phyloP scores from a whole-genome alignment of 2,113 vertebrate genomes.

The human (Homo sapiens) region GRCh38 chr5:162303001-162303500 shows the following conservation, averaged over 20 bases:
- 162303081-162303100: not conserved
- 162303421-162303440: not conserved
- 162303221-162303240: not conserved
- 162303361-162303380: not conserved
- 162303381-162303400: not conserved
- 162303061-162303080: not conserved
- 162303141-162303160: not conserved
- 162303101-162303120: not conserved
- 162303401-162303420: not conserved
- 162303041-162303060: not conserved
- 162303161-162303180: not conserved
- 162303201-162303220: not conserved
- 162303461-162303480: not conserved
- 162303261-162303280: not conserved
- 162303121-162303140: not conserved
- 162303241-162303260: not conserved
- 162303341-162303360: not conserved
- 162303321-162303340: not conserved
- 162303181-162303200: not conserved
- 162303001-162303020: not conserved
- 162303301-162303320: not conserved
- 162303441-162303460: not conserved
- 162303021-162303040: not conserved
- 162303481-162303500: not conserved
- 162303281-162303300: not conserved